Evolutionary conservation across 92 coral and sea anemone species (phyloP).

Genomic region (Paramuricea clavata): DNA sequence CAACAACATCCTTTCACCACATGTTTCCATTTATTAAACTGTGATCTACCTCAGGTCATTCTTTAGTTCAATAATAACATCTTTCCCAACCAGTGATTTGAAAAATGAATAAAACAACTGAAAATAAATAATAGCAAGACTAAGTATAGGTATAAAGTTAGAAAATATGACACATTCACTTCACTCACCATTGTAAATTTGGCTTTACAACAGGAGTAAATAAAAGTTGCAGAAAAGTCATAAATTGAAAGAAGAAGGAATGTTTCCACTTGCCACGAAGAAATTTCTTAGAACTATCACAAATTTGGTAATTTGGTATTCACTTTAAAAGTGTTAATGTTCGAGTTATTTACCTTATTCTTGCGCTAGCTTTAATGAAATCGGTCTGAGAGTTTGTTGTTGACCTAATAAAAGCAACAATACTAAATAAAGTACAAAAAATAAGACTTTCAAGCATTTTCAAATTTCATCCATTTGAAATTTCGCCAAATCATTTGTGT

Average conservation of each 20-base stretch:
- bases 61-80: slow-evolving; percentile 95
- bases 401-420: background rate
- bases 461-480: background rate
- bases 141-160: background rate
- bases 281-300: background rate
- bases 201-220: background rate
- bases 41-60: slow-evolving; percentile 85
- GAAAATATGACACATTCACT: background rate
- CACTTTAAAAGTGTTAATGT: no score
- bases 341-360: background rate
- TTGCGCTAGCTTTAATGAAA: background rate
- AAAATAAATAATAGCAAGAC: slow-evolving; percentile 14
- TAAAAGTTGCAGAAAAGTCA: background rate
- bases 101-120: slow-evolving; percentile 96
- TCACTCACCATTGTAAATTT: slow-evolving; percentile 18
- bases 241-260: background rate
- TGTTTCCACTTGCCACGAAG: background rate
- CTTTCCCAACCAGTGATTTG: slow-evolving; percentile 99
- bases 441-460: background rate
- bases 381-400: no score
- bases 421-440: background rate
- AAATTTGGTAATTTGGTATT: no score
- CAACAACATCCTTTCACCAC: background rate
- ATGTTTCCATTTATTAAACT: background rate
- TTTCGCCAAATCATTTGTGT: background rate